Conservation (phyloP, 92 coral and sea anemone species). For the Muricea muricata region DNA sequence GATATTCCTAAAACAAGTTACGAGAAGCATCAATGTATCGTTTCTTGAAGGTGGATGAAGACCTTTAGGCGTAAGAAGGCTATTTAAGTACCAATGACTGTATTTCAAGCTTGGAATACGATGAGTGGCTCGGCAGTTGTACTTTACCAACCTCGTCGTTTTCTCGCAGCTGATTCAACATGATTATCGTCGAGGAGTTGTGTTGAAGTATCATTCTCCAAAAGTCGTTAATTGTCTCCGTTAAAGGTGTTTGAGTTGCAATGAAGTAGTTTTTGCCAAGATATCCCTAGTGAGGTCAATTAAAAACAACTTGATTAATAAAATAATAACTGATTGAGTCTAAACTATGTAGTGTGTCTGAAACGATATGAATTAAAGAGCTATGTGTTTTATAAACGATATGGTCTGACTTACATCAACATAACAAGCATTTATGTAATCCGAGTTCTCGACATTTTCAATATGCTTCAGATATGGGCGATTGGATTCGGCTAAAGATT, state of each 20-base stretch:
- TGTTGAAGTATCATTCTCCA: conserved; percentile 23
- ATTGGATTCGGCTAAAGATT: background rate
- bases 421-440: conserved; percentile 22
- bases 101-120: background rate
- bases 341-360: background rate
- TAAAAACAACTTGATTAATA: background rate
- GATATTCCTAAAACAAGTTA: conserved; percentile 26
- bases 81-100: too few species aligned
- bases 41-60: too few species aligned
- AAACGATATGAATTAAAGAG: background rate
- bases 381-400: too few species aligned
- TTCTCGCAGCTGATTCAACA: conserved; percentile 24
- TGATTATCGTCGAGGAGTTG: conserved; percentile 14
- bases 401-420: conserved; percentile 23
- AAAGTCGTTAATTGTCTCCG: conserved; percentile 27
- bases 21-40: too few species aligned
- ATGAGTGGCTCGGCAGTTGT: too few species aligned
- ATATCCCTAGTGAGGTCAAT: conserved; percentile 14
- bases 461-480: background rate
- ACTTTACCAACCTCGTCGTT: conserved; percentile 30
- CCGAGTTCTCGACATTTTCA: background rate
- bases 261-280: conserved; percentile 29
- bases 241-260: conserved; percentile 26
- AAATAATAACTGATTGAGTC: too few species aligned
- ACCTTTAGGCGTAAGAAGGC: too few species aligned